Evolutionary conservation across 2,888 invertebrate genomes (phyloP).

Genomic region (Caenorhabditis drosophilae): DNA sequence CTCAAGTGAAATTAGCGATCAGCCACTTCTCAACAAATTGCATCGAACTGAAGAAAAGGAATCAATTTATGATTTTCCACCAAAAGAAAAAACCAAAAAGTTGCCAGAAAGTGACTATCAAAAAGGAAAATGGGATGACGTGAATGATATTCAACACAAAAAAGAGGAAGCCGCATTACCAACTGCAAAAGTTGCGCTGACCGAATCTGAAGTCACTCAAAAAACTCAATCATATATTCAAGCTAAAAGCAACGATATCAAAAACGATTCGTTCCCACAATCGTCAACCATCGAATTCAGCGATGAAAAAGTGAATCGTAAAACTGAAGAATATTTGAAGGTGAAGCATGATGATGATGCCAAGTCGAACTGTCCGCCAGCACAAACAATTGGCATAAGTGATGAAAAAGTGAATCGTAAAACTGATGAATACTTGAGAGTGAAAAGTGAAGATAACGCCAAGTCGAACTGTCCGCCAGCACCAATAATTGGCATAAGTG

Average conservation of each 20-base stretch:
- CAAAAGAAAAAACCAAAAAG: slow-evolving; percentile 27
- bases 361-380: no score
- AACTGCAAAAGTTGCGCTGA: slow-evolving; percentile 1
- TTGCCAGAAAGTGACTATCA: slow-evolving; percentile 20
- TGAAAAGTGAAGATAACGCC: no score
- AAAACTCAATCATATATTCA: not conserved
- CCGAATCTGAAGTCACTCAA: not conserved
- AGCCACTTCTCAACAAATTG: slow-evolving; percentile 10
- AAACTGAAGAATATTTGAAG: slow-evolving; percentile 33
- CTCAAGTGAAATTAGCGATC: slow-evolving; percentile 5
- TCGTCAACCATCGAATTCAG: slow-evolving; percentile 16
- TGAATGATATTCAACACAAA: not conserved
- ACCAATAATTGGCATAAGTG: slow-evolving; percentile 23
- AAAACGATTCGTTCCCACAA: slow-evolving; percentile 6
- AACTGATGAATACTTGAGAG: slow-evolving; percentile 32
- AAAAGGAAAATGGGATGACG: slow-evolving; percentile 19
- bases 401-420: slow-evolving; percentile 8
- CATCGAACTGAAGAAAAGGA: slow-evolving; percentile 47
- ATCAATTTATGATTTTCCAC: slow-evolving; percentile 48
- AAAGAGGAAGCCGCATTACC: no score
- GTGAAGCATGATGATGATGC: no score
- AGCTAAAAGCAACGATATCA: not conserved
- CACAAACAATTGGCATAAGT: no score
- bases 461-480: slow-evolving; percentile 16
- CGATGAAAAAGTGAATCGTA: slow-evolving; percentile 5